These are phyloP conservation scores for Isotomurus palustris DNA, from an alignment of 2,888 invertebrate genomes.

Conservation along the genomic window DNA sequence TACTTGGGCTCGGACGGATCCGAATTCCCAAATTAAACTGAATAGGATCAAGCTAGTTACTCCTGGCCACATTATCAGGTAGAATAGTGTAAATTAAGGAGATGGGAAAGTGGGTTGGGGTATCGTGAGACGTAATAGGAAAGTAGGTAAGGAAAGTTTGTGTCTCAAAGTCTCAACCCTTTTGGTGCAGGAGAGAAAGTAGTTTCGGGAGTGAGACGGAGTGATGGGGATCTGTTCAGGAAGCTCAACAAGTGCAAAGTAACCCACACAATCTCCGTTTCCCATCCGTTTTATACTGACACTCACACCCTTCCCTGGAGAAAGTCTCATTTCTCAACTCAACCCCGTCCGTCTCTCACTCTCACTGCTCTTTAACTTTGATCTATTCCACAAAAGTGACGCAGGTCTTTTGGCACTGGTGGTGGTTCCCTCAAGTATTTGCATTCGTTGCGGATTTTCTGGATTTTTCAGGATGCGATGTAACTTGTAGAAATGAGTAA, in stretches of 20 bases:
- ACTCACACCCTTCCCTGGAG: too few relatives aligned
- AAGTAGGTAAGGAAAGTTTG: background rate
- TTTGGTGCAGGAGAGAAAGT: too few relatives aligned
- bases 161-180: too few relatives aligned
- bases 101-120: background rate
- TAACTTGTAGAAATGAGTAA: too few relatives aligned
- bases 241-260: constrained; percentile 11
- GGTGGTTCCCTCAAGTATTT: too few relatives aligned
- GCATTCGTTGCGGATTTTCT: too few relatives aligned
- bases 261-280: background rate
- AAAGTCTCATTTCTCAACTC: too few relatives aligned
- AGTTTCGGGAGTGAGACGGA: too few relatives aligned
- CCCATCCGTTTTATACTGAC: constrained; percentile 12
- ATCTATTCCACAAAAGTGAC: background rate
- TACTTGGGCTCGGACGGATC: constrained; percentile 10
- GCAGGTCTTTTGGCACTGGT: constrained; percentile 1
- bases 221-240: background rate
- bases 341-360: background rate
- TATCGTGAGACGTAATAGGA: background rate
- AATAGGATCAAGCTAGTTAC: constrained; percentile 14
- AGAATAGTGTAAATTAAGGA: background rate
- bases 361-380: background rate
- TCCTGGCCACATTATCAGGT: constrained; percentile 24
- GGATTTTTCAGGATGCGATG: too few relatives aligned
- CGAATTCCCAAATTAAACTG: constrained; percentile 11